phyloP scores from a whole-genome alignment of 2,113 vertebrate genomes.

The Alexandromys fortis region DNA sequence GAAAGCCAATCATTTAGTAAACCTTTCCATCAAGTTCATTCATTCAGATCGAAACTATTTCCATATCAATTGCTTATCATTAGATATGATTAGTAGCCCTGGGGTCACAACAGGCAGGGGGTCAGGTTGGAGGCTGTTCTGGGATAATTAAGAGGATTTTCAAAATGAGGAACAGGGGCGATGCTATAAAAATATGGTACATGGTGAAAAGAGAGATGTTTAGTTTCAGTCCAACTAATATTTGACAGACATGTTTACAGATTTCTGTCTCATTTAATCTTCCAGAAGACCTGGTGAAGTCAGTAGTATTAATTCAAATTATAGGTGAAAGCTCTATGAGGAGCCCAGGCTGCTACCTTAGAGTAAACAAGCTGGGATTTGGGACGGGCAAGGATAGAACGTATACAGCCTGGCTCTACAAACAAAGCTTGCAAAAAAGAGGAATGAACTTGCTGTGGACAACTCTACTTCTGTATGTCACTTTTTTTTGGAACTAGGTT shows the following conservation, averaged over 20 bases:
- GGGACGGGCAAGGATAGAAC: not conserved
- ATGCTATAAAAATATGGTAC: not conserved
- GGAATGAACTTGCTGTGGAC: not conserved
- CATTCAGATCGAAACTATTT: not conserved
- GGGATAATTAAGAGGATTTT: not conserved
- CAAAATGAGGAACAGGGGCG: not conserved
- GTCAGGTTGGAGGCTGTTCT: not conserved
- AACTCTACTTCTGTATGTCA: not conserved
- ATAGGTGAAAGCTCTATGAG: not conserved
- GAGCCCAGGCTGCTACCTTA: not conserved
- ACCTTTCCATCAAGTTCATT: not conserved
- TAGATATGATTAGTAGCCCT: not conserved
- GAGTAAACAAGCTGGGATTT: not conserved
- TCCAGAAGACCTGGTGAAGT: not conserved
- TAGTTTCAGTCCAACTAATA: not conserved
- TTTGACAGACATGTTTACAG: not conserved
- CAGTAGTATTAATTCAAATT: not conserved
- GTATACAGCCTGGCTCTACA: not conserved
- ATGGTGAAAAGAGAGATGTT: not conserved
- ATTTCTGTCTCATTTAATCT: not conserved
- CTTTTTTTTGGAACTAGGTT: not conserved
- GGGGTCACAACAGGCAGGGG: not conserved
- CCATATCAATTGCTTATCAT: not conserved
- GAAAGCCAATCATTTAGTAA: constrained; percentile 31
- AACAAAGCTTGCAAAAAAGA: not conserved